These are phyloP conservation scores for Phylloscopus whistleri DNA, from an alignment of 2,113 vertebrate species.

Conservation along the genomic window DNA sequence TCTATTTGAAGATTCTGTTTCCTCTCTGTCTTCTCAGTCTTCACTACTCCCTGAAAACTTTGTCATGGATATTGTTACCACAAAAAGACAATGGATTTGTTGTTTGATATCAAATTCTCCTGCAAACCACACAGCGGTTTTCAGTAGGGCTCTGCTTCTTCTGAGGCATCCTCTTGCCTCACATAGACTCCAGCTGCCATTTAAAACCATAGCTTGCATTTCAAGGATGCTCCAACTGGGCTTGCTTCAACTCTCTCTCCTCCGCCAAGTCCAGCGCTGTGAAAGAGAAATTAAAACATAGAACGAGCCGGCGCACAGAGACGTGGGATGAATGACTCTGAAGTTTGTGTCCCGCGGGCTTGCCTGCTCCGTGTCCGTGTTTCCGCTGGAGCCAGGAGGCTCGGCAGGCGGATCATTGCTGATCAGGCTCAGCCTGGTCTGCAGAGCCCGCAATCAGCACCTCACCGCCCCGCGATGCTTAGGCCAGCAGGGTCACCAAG, in stretches of 20 bases:
- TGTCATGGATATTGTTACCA: neutral
- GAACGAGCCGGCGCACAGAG: neutral
- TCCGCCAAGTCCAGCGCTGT: neutral
- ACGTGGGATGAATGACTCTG: neutral
- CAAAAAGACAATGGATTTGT: neutral
- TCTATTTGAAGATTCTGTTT: neutral
- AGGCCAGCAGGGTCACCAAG: neutral
- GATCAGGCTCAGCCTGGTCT: neutral
- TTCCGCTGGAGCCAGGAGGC: neutral
- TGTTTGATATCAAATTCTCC: neutral
- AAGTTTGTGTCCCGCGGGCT: rapidly evolving
- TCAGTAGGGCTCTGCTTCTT: neutral
- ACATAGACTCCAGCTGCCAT: neutral
- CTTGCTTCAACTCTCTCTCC: neutral
- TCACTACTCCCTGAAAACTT: constrained; percentile 13
- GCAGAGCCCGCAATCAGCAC: neutral
- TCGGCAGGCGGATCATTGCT: rapidly evolving
- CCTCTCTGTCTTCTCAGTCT: neutral
- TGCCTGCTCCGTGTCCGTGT: neutral
- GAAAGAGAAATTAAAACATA: neutral
- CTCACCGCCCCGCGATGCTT: rapidly evolving
- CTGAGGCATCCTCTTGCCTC: neutral
- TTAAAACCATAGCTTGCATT: neutral
- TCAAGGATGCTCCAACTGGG: neutral
- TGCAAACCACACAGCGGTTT: neutral